Evolutionary conservation across 2,113 vertebrate genomes (phyloP).

Genomic region (Agapornis roseicollis): DNA sequence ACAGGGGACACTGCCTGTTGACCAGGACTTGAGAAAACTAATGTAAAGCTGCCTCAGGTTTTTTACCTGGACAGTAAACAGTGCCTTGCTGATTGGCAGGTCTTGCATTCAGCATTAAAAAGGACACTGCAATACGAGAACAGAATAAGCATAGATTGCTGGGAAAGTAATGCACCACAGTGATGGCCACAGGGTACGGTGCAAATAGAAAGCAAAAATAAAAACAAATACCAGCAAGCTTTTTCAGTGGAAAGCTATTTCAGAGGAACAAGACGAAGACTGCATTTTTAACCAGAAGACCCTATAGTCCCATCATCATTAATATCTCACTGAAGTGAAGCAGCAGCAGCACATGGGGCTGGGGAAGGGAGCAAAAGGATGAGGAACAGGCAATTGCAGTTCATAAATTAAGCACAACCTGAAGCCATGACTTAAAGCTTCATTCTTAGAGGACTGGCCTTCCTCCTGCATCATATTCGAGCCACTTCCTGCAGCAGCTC

Average conservation of each 20-base stretch:
- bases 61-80: neutral
- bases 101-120: neutral
- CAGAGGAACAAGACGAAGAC: neutral
- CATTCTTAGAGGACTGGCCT: neutral
- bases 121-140: neutral
- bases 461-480: neutral
- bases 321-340: neutral
- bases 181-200: neutral
- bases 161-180: neutral
- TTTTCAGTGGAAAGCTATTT: neutral
- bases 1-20: neutral
- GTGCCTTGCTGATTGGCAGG: neutral
- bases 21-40: neutral
- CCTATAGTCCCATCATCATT: neutral
- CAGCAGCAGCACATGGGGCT: neutral
- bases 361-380: neutral
- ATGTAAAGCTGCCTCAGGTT: neutral
- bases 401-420: neutral
- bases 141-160: neutral
- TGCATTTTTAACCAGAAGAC: neutral
- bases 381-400: neutral
- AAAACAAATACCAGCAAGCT: neutral
- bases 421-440: neutral
- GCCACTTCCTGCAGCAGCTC: accelerated
- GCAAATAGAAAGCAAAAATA: neutral